A percentile compares a stretch with the other conserved stretches of the same genome.
These are phyloP conservation scores for Bubo scandiacus DNA, from an alignment of 2,113 vertebrate genomes.

Conservation along the genomic window DNA sequence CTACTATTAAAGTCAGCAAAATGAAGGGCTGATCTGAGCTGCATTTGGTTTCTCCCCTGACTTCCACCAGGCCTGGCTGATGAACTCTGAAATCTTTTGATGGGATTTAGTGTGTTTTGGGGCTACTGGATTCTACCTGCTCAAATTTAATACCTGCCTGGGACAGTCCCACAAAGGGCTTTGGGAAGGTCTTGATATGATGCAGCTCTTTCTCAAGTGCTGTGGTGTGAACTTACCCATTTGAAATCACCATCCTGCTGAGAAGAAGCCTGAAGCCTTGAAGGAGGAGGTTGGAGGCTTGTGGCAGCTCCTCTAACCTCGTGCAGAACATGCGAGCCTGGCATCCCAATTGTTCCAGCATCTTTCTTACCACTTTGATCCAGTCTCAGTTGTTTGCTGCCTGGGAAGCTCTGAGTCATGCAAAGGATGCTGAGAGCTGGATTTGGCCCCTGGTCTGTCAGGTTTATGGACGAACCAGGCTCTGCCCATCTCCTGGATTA, in stretches of 20 bases:
- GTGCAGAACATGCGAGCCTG: background rate
- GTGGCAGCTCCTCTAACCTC: accelerated
- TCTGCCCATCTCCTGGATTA: background rate
- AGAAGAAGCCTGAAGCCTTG: background rate
- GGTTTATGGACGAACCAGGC: background rate
- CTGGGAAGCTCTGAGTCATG: background rate
- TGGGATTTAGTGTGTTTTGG: background rate
- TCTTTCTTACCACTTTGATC: background rate
- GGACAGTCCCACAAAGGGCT: background rate
- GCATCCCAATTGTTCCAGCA: background rate
- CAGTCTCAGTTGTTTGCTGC: background rate
- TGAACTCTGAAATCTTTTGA: background rate
- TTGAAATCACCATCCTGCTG: background rate
- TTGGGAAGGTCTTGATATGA: background rate
- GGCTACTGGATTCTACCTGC: background rate
- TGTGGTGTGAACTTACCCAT: accelerated
- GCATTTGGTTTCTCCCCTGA: background rate
- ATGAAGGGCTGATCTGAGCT: background rate
- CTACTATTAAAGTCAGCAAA: background rate
- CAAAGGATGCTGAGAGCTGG: background rate
- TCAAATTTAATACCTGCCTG: background rate
- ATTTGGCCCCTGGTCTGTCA: background rate
- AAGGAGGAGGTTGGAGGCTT: background rate
- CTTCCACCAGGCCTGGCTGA: background rate
- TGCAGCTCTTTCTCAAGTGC: background rate